A percentile compares a stretch with the other conserved stretches of the same genome.
Evolutionary conservation across 2,113 vertebrate species (phyloP).

Genomic region (Clinocottus analis): DNA sequence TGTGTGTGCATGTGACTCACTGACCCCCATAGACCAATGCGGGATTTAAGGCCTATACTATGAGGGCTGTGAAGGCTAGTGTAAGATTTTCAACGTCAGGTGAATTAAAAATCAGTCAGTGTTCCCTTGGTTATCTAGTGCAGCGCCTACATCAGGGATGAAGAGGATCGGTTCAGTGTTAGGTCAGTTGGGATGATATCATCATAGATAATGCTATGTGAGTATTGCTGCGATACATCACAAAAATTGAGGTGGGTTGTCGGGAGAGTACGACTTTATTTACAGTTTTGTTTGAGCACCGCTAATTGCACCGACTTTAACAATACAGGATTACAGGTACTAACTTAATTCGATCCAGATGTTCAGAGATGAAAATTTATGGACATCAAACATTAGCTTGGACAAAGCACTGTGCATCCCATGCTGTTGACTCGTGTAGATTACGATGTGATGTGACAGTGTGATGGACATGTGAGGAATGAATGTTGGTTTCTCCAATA

Average conservation of each 20-base stretch:
- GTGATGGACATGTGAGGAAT: conserved; percentile 5
- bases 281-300: conserved; percentile 12
- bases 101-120: no score
- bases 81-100: neutral
- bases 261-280: conserved; percentile 5
- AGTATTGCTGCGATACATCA: conserved; percentile 29
- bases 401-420: conserved; percentile 7
- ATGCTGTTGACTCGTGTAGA: neutral
- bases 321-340: neutral
- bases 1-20: neutral
- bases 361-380: neutral
- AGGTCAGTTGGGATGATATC: conserved; percentile 18
- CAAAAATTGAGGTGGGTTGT: conserved; percentile 22
- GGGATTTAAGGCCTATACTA: neutral
- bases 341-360: conserved; percentile 8
- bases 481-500: neutral
- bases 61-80: conserved; percentile 7
- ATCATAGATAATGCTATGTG: neutral
- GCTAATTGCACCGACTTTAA: neutral
- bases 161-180: conserved; percentile 36
- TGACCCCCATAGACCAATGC: conserved; percentile 11
- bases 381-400: conserved; percentile 7
- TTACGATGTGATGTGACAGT: neutral
- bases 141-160: conserved; percentile 22
- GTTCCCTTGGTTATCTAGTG: conserved; percentile 25